These are phyloP conservation scores for Ctenopoma multispine DNA, from an alignment of 2,797 vertebrate species.

Conservation along the genomic window DNA sequence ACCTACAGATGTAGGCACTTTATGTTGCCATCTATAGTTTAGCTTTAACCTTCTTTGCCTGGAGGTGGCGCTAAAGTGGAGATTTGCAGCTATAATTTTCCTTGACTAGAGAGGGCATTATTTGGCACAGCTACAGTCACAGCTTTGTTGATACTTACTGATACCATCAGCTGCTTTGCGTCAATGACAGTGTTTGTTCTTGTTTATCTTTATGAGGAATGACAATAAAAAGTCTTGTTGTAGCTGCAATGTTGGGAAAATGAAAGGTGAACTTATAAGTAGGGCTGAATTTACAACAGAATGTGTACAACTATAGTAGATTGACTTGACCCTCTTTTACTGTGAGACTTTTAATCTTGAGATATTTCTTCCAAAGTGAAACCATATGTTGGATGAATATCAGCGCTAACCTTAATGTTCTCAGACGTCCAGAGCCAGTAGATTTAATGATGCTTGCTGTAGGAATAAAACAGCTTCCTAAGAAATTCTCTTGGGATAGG, in stretches of 20 bases:
- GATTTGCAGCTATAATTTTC: neutral
- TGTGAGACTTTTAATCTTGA: slow-evolving; percentile 62
- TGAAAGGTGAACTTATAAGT: slow-evolving; percentile 40
- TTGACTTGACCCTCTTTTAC: slow-evolving; percentile 32
- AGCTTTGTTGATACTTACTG: slow-evolving; percentile 9
- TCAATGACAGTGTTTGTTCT: slow-evolving; percentile 28
- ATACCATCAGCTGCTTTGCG: slow-evolving; percentile 23
- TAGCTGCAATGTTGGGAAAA: slow-evolving; percentile 25
- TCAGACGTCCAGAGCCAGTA: slow-evolving; percentile 56
- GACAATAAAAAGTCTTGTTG: neutral
- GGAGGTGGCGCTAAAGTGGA: neutral
- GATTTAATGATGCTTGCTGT: slow-evolving; percentile 61
- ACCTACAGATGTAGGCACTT: neutral
- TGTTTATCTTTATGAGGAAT: neutral
- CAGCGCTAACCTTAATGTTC: slow-evolving; percentile 59
- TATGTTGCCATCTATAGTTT: too few relatives aligned
- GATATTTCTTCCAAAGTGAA: slow-evolving; percentile 60
- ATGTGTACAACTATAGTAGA: slow-evolving; percentile 31
- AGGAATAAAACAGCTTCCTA: slow-evolving; percentile 68
- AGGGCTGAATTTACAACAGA: slow-evolving; percentile 35
- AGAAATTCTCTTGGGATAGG: slow-evolving; percentile 54
- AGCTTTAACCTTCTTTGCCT: neutral
- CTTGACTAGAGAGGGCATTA: neutral
- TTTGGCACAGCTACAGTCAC: slow-evolving; percentile 6
- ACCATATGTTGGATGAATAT: slow-evolving; percentile 71